These are phyloP conservation scores for Apocheima hispidaria DNA, from an alignment of 2,888 invertebrate genomes.

Conservation along the genomic window DNA sequence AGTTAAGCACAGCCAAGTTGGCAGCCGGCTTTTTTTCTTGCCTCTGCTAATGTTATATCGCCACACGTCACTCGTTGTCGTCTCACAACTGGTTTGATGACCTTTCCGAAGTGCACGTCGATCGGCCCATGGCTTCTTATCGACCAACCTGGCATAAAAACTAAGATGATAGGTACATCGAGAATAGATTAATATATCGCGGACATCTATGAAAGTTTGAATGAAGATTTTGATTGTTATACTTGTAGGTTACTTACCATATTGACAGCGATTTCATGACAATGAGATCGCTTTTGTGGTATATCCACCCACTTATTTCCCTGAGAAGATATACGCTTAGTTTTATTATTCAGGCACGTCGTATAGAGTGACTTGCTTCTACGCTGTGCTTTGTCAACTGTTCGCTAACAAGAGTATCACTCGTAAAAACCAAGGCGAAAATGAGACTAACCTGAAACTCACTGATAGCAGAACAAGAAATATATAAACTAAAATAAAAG, in stretches of 20 bases:
- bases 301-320: too few relatives aligned
- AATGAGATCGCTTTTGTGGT: too few relatives aligned
- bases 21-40: slow-evolving; percentile 36
- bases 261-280: background rate
- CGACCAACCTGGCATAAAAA: slow-evolving; percentile 39
- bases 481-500: too few relatives aligned
- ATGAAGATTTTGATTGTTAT: background rate
- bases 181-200: slow-evolving; percentile 16
- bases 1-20: slow-evolving; percentile 28
- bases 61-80: slow-evolving; percentile 67
- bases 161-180: slow-evolving; percentile 6
- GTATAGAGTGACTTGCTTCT: too few relatives aligned
- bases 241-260: background rate
- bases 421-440: too few relatives aligned
- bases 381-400: too few relatives aligned
- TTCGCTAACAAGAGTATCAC: too few relatives aligned
- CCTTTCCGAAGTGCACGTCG: slow-evolving; percentile 72
- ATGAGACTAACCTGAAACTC: too few relatives aligned
- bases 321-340: too few relatives aligned
- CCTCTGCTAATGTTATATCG: slow-evolving; percentile 41
- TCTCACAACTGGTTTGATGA: slow-evolving; percentile 80
- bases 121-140: slow-evolving; percentile 57
- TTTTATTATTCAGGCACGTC: too few relatives aligned
- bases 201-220: background rate
- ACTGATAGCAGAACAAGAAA: too few relatives aligned